Conservation (phyloP, 2,113 vertebrate genomes). For the Stigmatopora nigra region DNA sequence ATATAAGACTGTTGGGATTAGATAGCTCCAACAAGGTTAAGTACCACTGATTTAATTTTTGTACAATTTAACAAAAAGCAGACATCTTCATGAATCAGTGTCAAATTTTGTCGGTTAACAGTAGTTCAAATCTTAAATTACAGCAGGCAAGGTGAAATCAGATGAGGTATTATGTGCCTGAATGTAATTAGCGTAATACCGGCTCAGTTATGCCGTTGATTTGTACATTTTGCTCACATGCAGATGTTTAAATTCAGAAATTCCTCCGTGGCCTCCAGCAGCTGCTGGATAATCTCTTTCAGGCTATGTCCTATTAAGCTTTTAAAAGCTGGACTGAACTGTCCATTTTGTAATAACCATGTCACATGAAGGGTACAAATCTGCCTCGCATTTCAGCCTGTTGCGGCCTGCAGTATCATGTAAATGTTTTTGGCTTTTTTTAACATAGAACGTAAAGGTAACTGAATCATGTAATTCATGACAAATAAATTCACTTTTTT, state of each 20-base stretch:
- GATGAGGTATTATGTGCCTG: conserved; percentile 10
- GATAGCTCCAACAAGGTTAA: no score
- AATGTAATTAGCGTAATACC: conserved; percentile 15
- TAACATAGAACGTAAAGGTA: background rate
- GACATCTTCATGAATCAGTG: conserved; percentile 4
- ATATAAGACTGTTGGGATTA: no score
- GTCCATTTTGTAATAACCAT: conserved; percentile 68
- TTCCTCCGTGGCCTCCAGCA: conserved; percentile 50
- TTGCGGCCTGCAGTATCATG: background rate
- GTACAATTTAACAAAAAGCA: background rate
- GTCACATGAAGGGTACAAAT: conserved; percentile 60
- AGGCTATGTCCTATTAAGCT: conserved; percentile 59
- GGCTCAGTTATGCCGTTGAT: conserved; percentile 18
- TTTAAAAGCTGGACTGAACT: conserved; percentile 70
- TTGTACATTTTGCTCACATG: conserved; percentile 37
- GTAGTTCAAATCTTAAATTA: conserved; percentile 38
- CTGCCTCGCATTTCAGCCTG: conserved; percentile 26
- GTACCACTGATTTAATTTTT: background rate
- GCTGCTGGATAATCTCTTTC: conserved; percentile 63
- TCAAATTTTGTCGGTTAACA: background rate
- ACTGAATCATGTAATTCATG: background rate
- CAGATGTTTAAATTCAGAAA: conserved; percentile 48
- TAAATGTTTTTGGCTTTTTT: background rate
- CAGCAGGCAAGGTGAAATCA: conserved; percentile 25
- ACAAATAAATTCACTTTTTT: background rate